These are phyloP conservation scores for Psilopogon haemacephalus DNA, from an alignment of 2,113 vertebrate genomes.

Conservation along the genomic window DNA sequence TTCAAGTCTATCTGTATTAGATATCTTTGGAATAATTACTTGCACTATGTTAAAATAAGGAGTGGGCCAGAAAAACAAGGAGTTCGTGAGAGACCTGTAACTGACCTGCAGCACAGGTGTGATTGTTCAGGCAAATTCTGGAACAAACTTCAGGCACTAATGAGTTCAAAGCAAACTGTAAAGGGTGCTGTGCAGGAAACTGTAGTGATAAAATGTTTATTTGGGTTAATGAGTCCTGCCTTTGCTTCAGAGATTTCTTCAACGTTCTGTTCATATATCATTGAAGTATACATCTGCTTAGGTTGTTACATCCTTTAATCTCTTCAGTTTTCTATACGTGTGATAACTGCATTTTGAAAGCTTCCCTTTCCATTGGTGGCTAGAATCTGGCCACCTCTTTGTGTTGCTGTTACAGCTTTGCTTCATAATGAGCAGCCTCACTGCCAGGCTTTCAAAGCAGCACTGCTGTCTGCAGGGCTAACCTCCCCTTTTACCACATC, in stretches of 20 bases:
- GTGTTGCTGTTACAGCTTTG: neutral
- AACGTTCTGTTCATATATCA: neutral
- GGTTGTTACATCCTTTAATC: fast-evolving
- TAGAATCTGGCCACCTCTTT: neutral
- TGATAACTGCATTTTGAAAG: neutral
- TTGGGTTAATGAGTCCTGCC: neutral
- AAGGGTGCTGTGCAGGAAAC: neutral
- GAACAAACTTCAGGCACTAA: neutral
- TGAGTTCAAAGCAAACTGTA: neutral
- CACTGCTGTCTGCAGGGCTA: neutral
- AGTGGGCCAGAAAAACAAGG: neutral
- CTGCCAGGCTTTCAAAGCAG: neutral
- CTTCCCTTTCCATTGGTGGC: neutral
- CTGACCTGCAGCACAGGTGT: neutral
- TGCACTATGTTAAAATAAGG: neutral
- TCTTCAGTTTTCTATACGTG: fast-evolving
- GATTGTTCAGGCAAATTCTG: neutral
- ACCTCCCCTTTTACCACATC: neutral
- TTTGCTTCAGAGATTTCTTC: neutral
- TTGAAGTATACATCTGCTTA: neutral
- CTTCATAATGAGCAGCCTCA: neutral
- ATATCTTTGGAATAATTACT: neutral
- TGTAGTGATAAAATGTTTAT: neutral
- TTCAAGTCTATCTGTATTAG: neutral
- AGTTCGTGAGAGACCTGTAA: neutral